A percentile compares a stretch with the other conserved stretches of the same genome.
These are phyloP conservation scores for Abrostola triplasia DNA, from an alignment of 2,888 invertebrate species.

Conservation along the genomic window DNA sequence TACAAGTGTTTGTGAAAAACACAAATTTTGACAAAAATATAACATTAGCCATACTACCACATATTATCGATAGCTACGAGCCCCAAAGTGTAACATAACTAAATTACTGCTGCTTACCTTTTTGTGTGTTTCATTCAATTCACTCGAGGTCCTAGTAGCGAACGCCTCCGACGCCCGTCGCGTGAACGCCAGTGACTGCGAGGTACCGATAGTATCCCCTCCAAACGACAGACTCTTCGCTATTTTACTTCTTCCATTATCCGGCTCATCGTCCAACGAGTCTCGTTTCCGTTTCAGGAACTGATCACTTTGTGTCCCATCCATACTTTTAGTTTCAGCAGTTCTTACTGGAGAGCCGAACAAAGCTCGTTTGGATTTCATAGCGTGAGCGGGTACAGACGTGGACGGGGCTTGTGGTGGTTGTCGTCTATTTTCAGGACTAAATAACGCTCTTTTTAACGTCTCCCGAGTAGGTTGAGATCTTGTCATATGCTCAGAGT, in stretches of 20 bases:
- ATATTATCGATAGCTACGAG: too few relatives aligned
- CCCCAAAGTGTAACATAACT: too few relatives aligned
- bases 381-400: conserved; percentile 80
- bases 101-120: conserved; percentile 80
- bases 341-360: conserved; percentile 88
- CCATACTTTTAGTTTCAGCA: conserved; percentile 79
- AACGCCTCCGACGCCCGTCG: conserved; percentile 80
- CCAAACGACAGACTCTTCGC: conserved; percentile 89
- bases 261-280: conserved; percentile 73
- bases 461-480: conserved; percentile 86
- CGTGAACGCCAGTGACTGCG: conserved; percentile 66
- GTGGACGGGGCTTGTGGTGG: conserved; percentile 70
- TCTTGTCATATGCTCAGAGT: conserved; percentile 72
- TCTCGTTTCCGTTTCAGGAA: conserved; percentile 85
- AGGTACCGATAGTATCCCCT: conserved; percentile 71
- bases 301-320: conserved; percentile 73
- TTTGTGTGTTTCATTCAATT: conserved; percentile 89
- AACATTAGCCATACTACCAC: too few relatives aligned
- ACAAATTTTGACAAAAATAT: too few relatives aligned
- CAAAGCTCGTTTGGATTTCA: conserved; percentile 90
- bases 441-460: conserved; percentile 92
- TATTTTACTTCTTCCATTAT: conserved; percentile 81
- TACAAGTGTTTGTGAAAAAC: too few relatives aligned
- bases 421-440: conserved; percentile 88
- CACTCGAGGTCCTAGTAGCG: conserved; percentile 72